Percentiles rank a stretch among this genome's conserved stretches.
These are phyloP conservation scores for Spea hammondii DNA, from an alignment of 2,797 vertebrate genomes.

Conservation along the genomic window DNA sequence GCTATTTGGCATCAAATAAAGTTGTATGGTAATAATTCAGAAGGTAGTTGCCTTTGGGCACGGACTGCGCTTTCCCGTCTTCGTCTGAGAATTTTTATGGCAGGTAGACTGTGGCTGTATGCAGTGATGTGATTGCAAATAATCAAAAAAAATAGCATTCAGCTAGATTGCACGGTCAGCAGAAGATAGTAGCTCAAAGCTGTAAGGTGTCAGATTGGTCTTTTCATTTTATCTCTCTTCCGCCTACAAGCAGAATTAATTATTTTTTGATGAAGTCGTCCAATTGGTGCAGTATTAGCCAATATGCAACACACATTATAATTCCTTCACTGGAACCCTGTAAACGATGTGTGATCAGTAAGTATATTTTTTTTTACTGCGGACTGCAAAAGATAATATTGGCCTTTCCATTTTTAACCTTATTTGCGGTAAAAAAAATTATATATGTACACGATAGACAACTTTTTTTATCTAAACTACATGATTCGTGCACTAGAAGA, in stretches of 20 bases:
- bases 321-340: not conserved
- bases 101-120: conserved; percentile 22
- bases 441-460: not conserved
- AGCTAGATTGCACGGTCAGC: conserved; percentile 40
- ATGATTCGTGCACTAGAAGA: no score
- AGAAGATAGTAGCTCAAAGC: conserved; percentile 36
- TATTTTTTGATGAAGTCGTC: conserved; percentile 26
- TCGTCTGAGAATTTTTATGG: conserved; percentile 35
- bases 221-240: conserved; percentile 44
- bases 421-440: not conserved
- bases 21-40: conserved; percentile 23
- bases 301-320: conserved; percentile 22
- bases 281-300: conserved; percentile 22
- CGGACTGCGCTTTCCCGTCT: conserved; percentile 19
- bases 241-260: conserved; percentile 41
- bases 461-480: not conserved
- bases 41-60: conserved; percentile 25
- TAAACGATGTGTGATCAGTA: not conserved
- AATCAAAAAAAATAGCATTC: conserved; percentile 41
- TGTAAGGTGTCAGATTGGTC: conserved; percentile 27
- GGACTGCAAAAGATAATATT: not conserved
- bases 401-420: not conserved
- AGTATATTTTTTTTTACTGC: not conserved
- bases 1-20: conserved; percentile 23
- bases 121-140: conserved; percentile 44